Conservation (phyloP, 2,888 invertebrate genomes). For the Dugesia japonica region DNA sequence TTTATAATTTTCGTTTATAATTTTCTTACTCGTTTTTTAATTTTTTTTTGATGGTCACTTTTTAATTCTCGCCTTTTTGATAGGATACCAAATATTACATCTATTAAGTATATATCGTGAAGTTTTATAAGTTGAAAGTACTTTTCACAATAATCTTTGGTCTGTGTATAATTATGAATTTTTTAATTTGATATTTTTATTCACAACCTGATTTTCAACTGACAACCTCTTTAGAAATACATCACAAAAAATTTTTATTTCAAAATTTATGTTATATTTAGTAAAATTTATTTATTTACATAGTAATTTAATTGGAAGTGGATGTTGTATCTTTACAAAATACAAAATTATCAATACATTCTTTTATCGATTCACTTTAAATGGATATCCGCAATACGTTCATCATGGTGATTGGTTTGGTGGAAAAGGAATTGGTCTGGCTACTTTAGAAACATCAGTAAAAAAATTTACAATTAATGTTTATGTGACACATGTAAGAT, state of each 20-base stretch:
- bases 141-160: too few relatives aligned
- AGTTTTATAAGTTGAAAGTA: too few relatives aligned
- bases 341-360: constrained; percentile 57
- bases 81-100: too few relatives aligned
- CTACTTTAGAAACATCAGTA: constrained; percentile 38
- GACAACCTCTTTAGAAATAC: not conserved
- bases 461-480: constrained; percentile 60
- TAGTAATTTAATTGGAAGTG: constrained; percentile 46
- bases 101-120: too few relatives aligned
- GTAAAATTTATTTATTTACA: constrained; percentile 11
- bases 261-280: constrained; percentile 1
- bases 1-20: too few relatives aligned
- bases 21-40: too few relatives aligned
- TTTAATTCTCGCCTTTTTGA: too few relatives aligned
- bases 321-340: constrained; percentile 45
- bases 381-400: constrained; percentile 83
- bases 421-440: constrained; percentile 60
- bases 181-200: too few relatives aligned
- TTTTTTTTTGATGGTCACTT: too few relatives aligned
- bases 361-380: constrained; percentile 82
- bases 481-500: constrained; percentile 75
- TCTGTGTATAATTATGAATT: too few relatives aligned
- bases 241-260: not conserved
- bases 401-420: constrained; percentile 98
- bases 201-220: not conserved